Base-by-base conservation (phyloP, 1,140 invertebrate genomes). In the Linepithema humile region DNA sequence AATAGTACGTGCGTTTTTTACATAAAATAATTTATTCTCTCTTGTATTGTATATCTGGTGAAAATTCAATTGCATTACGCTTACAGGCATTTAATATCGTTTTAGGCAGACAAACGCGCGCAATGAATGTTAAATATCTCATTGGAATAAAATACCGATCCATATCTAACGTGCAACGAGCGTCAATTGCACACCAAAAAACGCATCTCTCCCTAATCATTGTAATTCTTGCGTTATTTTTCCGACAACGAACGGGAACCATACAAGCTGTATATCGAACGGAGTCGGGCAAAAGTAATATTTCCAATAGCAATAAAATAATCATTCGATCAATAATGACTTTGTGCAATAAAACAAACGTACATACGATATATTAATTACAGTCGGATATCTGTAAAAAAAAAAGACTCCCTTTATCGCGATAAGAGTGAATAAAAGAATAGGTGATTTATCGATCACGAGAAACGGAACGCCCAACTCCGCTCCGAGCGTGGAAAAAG, bases 161-260 rank as follows among this genome's bases (percentile, higher is more conserved):
- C 74, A 67, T 78, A 67, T 78, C 74, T 78, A 65, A 53, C 5
- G 23, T 67, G 35, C 74, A 78, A 78, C 74, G 60, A 78, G 62
- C 60, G 74, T 78, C 74, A 50, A 64, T 65, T 50, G 60, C 45
- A 53, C 35, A 45, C 23, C 23, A 26, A 55, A 20, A 43, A 15
- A 69, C 35, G 35, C 48, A 12, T 43, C 48, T 80, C 35, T 69
- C 62, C 35, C 50, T 12, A 29, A 43, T 43, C 35, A 26, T 40
- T 43, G 17, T 69, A 23, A 55, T 40, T 12, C 1, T 80, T 80
- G 20, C 20, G 17, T 32, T 15, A 4, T 3, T 23, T 2, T 74
- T 23, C 38, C 74, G 45, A 38, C 15, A 38, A 35, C 32, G 45
- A 17, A 50, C 20, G 6, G 23, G 62, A 50, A 67, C 0, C 10